Base-by-base conservation (phyloP, 2,113 vertebrate species). In the Sterrhoptilus dennistouni region DNA sequence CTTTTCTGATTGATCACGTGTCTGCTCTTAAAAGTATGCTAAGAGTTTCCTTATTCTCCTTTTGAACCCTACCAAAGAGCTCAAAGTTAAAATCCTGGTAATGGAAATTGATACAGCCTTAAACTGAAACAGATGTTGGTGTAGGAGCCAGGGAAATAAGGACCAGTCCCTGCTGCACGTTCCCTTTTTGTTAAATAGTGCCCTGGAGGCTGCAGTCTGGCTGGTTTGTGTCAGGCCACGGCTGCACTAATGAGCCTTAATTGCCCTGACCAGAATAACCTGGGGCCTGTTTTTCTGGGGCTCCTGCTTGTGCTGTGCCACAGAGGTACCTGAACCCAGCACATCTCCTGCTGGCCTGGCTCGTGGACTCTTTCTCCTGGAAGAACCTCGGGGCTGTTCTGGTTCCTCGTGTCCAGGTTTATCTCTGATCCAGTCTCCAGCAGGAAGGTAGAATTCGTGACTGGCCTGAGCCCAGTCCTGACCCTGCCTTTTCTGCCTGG, bases 51-150 rank as follows among this genome's bases (percentile, higher is more conserved):
- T 76, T 81, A 70, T 85, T 69, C 1, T 86, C 14, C 42, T 77
- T 72, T 76, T 97, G 59, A 76, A 49, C 24, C 19, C 19, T 33
- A 54, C 44, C 38, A 89, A 45, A 77, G 23, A n/a, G 53, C 59
- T 94, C 31, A 12, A 54, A 64, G 35, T 87, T 72, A 28, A 94
- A 94, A 24, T n/a, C 21, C 17, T 74, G 11, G 14, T 61, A 27
- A 78, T 49, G 68, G 23, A 75, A 81, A 40, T 47, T 54, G 87
- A 45, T 61, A 76, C 8, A 40, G 75, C n/a, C 36, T 64, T 84
- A 95, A 96, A 49, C 69, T 79, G 74, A 87, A 96, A 76, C 92
- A 93, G 75, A 71, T 96, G 88, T 31, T 76, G 33, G 74, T 28
- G 33, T 59, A 64, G 49, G 75, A 75, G 25, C 12, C 28, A 15